Evolutionary conservation across 2,113 vertebrate species (phyloP), one percentile per base, ranked within the genome.

Genomic region (Anguilla japonica): DNA sequence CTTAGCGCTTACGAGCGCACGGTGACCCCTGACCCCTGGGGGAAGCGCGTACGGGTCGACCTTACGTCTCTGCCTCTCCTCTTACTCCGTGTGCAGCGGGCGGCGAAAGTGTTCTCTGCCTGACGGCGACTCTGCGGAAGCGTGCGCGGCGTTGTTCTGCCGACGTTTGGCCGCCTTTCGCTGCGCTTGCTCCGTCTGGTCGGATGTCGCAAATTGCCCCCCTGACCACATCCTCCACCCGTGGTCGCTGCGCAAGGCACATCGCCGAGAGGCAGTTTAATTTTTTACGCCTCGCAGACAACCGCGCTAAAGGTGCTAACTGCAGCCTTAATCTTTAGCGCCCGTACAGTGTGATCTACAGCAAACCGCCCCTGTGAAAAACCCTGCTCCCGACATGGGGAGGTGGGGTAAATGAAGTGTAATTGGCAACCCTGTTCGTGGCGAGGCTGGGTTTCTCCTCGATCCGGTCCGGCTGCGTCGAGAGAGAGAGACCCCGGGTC

Each of bases 1-100:
- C 34, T 86, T 60, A 92, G 87, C 87, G 87, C 88, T 91, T 89
- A 90, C 71, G 84, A 84, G 86, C 78, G 83, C 83, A 85, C 82
- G 71, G 83, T 81, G 81, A 85, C 80, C 89, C 80, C 89, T 40
- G 56, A 85, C 4, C 71, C 7, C 71, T 34, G 56, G 84, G 86
- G 83, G 88, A 90, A 91, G 87, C 87, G 88, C 85, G 85, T 83
- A 56, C 43, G 83, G 81, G 46, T 13, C 50, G 83, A 84, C 88
- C 63, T 75, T 41, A 86, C 87, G 50, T 80, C 78, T 86, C 79
- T 88, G 89, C 83, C 83, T 79, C 75, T 88, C 26, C 26, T 41
- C 20, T 63, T 2, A 11, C 8, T 13, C 60, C 81, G 86, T 87
- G 86, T 87, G 40, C 14, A 80, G 39, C 7, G 29, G 15, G 18